Percentiles rank a stretch among this genome's conserved stretches.
Evolutionary conservation across 1,140 invertebrate species (phyloP).

Genomic region (Trichoplusia ni): DNA sequence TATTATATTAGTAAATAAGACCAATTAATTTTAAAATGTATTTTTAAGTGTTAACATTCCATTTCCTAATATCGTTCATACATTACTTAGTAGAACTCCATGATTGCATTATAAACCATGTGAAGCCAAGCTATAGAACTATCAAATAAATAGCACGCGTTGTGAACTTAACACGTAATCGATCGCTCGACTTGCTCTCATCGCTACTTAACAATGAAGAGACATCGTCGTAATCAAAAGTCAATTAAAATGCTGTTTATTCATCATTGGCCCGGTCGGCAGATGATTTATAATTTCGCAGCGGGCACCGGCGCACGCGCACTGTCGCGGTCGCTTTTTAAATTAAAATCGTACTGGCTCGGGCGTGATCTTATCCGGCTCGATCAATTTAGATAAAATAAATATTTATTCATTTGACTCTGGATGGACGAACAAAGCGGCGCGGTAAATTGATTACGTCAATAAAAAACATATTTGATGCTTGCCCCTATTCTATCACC

Average conservation of each 20-base stretch:
- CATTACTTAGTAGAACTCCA: too few species aligned
- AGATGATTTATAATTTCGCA: conserved; percentile 79
- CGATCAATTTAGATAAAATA: conserved; percentile 81
- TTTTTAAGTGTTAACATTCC: too few species aligned
- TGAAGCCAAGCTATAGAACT: too few species aligned
- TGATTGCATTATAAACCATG: too few species aligned
- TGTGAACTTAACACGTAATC: conserved; percentile 45
- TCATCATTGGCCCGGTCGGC: conserved; percentile 56
- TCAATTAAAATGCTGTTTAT: conserved; percentile 79
- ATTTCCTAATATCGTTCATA: too few species aligned
- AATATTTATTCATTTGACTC: conserved; percentile 79
- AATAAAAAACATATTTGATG: conserved; percentile 55
- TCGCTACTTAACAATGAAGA: conserved; percentile 64
- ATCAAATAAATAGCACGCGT: too few species aligned
- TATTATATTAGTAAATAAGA: too few species aligned
- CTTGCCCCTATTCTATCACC: conserved; percentile 49
- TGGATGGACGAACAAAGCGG: conserved; percentile 75
- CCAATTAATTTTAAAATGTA: too few species aligned
- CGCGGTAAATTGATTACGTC: conserved; percentile 78
- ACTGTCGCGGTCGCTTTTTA: conserved; percentile 72
- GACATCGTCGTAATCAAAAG: conserved; percentile 73
- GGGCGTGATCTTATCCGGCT: conserved; percentile 74
- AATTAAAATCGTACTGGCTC: conserved; percentile 72
- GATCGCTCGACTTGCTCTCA: conserved; percentile 50
- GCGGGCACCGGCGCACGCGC: conserved; percentile 69